A percentile compares a stretch with the other conserved stretches of the same genome.
Conservation (phyloP, 2,888 invertebrate genomes). For the Uloborus plumipes region DNA sequence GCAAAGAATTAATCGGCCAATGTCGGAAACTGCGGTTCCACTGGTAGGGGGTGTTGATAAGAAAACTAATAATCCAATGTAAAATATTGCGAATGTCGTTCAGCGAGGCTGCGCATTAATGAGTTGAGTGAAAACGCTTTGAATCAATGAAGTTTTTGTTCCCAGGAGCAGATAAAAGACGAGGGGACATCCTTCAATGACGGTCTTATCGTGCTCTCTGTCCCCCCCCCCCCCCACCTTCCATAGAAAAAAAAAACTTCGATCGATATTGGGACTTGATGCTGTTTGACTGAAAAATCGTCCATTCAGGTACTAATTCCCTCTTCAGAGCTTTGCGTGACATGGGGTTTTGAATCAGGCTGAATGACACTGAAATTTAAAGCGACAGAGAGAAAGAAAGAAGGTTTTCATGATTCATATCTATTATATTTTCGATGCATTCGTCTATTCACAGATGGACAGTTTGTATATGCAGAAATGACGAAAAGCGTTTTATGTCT, state of each 20-base stretch:
- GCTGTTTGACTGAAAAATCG: constrained; percentile 4
- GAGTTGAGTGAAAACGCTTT: constrained; percentile 19
- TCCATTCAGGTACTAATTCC: constrained; percentile 4
- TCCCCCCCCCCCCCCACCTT: not conserved
- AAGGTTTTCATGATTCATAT: too few relatives aligned
- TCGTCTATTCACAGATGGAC: too few relatives aligned
- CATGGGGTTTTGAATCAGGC: not conserved
- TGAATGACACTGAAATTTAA: too few relatives aligned
- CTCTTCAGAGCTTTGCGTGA: not conserved
- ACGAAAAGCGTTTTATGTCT: too few relatives aligned
- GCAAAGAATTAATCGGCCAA: constrained; percentile 39
- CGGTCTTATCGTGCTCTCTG: constrained; percentile 37
- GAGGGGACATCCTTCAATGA: constrained; percentile 44
- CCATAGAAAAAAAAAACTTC: constrained; percentile 4
- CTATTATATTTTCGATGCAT: too few relatives aligned
- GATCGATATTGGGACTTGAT: not conserved
- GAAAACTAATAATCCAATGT: constrained; percentile 47
- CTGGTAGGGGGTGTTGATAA: constrained; percentile 24
- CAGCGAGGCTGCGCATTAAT: constrained; percentile 31
- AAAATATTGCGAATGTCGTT: constrained; percentile 44
- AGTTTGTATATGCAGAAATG: too few relatives aligned
- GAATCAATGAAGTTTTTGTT: constrained; percentile 55
- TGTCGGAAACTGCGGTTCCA: constrained; percentile 38
- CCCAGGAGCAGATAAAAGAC: constrained; percentile 21
- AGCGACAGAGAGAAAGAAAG: too few relatives aligned